Percentiles rank a stretch among this genome's conserved stretches.
phyloP scores from a whole-genome alignment of 1,140 invertebrate genomes.

The Drosophila willistoni region DNA sequence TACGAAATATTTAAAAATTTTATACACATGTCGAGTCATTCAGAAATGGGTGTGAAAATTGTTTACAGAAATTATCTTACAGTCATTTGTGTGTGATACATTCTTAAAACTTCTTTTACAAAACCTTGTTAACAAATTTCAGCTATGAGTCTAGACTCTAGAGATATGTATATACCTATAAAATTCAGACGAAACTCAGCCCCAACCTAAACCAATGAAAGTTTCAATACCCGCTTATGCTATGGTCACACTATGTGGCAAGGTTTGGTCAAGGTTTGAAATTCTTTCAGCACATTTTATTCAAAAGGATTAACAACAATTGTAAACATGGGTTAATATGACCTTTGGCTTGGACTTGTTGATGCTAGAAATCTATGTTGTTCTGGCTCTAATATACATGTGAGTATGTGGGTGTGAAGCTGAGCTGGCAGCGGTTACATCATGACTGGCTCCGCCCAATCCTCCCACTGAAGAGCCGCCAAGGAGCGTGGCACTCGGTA shows the following conservation, averaged over 20 bases:
- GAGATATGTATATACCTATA: no score
- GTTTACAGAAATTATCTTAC: background rate
- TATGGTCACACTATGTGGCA: background rate
- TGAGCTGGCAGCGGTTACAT: conserved; percentile 20
- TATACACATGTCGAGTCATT: background rate
- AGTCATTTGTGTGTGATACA: background rate
- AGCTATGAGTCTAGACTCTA: no score
- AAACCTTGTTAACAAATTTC: no score
- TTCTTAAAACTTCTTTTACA: background rate
- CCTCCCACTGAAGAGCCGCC: background rate
- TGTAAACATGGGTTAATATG: background rate
- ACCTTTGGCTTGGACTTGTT: conserved; percentile 15
- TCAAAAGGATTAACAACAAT: background rate
- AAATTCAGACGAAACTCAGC: no score
- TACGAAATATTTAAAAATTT: background rate
- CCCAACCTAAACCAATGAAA: no score
- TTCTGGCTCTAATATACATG: conserved; percentile 55
- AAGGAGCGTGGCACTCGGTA: conserved; percentile 35
- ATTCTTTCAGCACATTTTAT: background rate
- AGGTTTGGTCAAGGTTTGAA: no score
- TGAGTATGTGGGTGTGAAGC: conserved; percentile 39
- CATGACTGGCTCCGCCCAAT: conserved; percentile 34
- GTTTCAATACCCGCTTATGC: no score
- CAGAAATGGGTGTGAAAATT: conserved; percentile 5
- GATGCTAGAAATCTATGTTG: conserved; percentile 32